Evolutionary conservation across 1,140 invertebrate species (phyloP), one percentile per base, ranked within the genome.

Genomic region (Orchestia grillus): DNA sequence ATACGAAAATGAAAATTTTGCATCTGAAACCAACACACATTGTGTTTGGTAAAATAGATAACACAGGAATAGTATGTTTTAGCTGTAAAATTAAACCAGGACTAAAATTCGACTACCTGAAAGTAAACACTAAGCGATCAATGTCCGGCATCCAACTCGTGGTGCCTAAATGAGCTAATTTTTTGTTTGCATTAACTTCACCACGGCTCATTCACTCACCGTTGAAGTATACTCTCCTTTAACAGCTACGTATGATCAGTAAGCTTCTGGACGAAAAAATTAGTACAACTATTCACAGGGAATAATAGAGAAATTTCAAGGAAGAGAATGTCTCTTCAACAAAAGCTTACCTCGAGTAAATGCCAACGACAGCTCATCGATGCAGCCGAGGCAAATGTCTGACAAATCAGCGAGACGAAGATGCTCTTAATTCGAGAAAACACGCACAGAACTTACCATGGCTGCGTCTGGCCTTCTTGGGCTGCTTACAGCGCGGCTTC

Each of bases 401-500:
- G 41, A 95, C 15, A 95, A 16, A 95, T 8, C 47, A 6, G 19
- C 19, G 47, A 6, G 19, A 53, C 6, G 6, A 53, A 53, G 47
- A 53, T 53, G 47, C 19, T 53, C 6, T 6, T 77, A 87, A 96
- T 43, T 88, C 47, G 44, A 44, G 44, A 96, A 45, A 8, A 96
- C 6, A 11, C 36, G n/a, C 57, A 62, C n/a, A 44, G 16, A 47
- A 28, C 96, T 96, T 57, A 96, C 96, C 96, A 47, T 96, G 96
- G 45, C 57, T 87, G 43, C 53, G 98, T 98, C 98, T 98, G 95
- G 98, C 98, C 98, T 98, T 98, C 98, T 98, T 99, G 94, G 98
- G 98, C 97, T 98, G 98, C 97, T 98, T 98, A 96, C 98, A 98
- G 97, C 98, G 98, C 95, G 98, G 98, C 53, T 96, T 95, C 97